Conservation (phyloP, 2,113 vertebrate species). For the Isurus oxyrinchus region DNA sequence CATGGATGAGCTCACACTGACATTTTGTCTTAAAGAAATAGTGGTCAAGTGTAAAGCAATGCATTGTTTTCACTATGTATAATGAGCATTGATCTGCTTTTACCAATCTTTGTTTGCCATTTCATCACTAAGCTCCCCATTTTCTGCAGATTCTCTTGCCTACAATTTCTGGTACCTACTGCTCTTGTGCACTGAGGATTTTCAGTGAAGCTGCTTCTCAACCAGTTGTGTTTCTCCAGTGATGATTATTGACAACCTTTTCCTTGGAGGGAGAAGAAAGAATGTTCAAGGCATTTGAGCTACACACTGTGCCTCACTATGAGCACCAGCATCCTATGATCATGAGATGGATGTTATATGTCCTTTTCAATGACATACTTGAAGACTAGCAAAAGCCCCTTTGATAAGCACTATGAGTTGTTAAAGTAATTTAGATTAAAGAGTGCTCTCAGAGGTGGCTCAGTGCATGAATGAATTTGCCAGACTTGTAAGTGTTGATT, state of each 20-base stretch:
- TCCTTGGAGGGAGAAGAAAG: not conserved
- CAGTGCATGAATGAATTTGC: not conserved
- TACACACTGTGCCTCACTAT: not conserved
- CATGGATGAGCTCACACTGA: not conserved
- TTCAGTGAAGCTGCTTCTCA: not conserved
- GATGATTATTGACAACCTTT: not conserved
- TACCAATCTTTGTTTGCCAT: not conserved
- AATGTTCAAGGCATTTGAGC: not conserved
- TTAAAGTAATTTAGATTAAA: not conserved
- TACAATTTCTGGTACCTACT: not conserved
- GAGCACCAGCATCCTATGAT: not conserved
- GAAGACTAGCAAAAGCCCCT: too few relatives aligned
- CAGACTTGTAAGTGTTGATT: not conserved
- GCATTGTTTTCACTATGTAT: not conserved
- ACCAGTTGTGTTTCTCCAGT: not conserved
- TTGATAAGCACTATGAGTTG: not conserved
- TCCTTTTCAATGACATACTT: too few relatives aligned
- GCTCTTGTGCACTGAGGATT: not conserved
- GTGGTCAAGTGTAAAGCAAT: not conserved
- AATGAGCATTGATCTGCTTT: not conserved
- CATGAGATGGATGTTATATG: too few relatives aligned
- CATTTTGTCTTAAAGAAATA: not conserved
- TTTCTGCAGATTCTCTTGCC: not conserved
- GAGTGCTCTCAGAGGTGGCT: too few relatives aligned
- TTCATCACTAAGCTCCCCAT: not conserved